A percentile compares a stretch with the other conserved stretches of the same genome.
Conservation (phyloP, 2,888 invertebrate species). For the Eilema griseolum region DNA sequence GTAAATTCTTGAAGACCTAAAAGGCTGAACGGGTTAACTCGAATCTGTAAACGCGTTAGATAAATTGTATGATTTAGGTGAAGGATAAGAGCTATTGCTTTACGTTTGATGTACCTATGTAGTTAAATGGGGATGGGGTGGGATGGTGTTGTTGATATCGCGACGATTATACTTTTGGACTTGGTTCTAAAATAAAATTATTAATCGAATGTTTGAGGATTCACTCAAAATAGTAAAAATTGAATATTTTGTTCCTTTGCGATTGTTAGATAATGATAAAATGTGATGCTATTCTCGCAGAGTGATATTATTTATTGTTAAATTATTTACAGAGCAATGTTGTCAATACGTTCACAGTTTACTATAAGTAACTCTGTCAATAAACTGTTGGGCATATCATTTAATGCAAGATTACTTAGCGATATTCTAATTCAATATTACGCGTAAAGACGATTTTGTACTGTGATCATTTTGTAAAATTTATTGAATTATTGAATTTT, state of each 20-base stretch:
- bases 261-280: not conserved
- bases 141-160: conserved; percentile 44
- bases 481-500: conserved; percentile 22
- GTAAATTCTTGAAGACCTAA: conserved; percentile 32
- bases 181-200: conserved; percentile 38
- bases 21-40: conserved; percentile 54
- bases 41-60: conserved; percentile 45
- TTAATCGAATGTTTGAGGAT: conserved; percentile 37
- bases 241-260: conserved; percentile 17
- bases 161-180: conserved; percentile 37
- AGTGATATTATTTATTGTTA: conserved; percentile 48
- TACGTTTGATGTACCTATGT: conserved; percentile 50
- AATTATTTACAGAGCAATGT: conserved; percentile 42
- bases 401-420: conserved; percentile 28
- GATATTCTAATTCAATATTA: conserved; percentile 26
- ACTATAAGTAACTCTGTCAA: conserved; percentile 26
- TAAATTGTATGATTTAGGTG: conserved; percentile 49
- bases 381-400: conserved; percentile 33
- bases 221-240: conserved; percentile 11
- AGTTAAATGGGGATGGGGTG: conserved; percentile 38
- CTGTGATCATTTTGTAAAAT: conserved; percentile 28
- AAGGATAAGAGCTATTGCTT: conserved; percentile 45
- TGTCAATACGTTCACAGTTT: conserved; percentile 34
- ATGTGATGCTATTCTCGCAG: conserved; percentile 24
- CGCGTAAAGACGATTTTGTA: conserved; percentile 34